phyloP scores from a whole-genome alignment of 2,797 vertebrate species.

The Eospalax fontanierii region DNA sequence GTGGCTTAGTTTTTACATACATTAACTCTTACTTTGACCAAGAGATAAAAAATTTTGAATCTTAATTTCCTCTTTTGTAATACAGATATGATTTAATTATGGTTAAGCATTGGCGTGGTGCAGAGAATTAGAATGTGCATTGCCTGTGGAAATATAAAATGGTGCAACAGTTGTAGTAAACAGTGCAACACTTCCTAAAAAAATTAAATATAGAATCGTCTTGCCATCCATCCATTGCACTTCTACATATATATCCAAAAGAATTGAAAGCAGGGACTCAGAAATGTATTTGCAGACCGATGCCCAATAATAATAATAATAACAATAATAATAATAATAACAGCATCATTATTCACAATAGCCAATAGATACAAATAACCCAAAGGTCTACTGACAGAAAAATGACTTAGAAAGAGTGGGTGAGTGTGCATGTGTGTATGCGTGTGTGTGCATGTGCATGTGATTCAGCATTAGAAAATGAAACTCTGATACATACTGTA shows the following conservation, averaged over 20 bases:
- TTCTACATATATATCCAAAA: background rate
- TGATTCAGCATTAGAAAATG: background rate
- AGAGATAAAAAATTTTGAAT: conserved; percentile 19
- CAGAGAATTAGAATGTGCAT: background rate
- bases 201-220: background rate
- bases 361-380: background rate
- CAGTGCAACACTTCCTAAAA: background rate
- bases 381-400: background rate
- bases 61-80: conserved; percentile 55
- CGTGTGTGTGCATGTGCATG: too few species aligned
- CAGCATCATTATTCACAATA: background rate
- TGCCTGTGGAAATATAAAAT: background rate
- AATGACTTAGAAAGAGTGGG: background rate
- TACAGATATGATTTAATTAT: conserved; percentile 34
- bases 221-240: background rate
- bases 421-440: background rate
- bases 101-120: background rate
- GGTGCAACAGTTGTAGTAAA: background rate
- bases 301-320: too few species aligned
- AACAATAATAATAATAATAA: too few species aligned
- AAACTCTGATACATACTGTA: background rate
- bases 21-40: conserved; percentile 16
- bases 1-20: background rate
- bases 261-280: background rate
- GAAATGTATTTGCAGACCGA: background rate